Base-by-base conservation (phyloP, 2,113 vertebrate genomes). In the Siniperca knerii region DNA sequence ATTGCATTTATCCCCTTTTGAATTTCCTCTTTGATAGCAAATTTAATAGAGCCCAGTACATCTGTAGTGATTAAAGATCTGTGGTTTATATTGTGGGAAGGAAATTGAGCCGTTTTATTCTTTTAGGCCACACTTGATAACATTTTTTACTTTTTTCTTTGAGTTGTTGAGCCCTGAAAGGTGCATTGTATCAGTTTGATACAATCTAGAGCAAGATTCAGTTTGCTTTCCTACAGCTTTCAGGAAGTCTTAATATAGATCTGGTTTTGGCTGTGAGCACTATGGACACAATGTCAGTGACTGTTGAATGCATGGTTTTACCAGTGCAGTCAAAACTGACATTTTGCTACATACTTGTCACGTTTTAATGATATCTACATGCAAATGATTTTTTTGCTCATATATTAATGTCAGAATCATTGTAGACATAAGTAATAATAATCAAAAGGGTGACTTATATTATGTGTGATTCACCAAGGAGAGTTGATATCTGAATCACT, bases 211-310 rank as follows among this genome's bases (percentile, higher is more conserved):
- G 57, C 9, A 25, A 35, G 58, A 87, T 94, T 94, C 92, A 92
- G 94, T 89, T 86, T 74, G 69, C 67, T 76, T 85, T 84, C 18
- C 66, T 29, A 4, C 33, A 48, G 57, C 84, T 62, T 52, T 73
- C 91, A 91, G 91, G 89, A 94, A 94, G 91, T 93, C 87, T 86
- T 77, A 81, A 86, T 77, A 92, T 91, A 89, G 86, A 5, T 77
- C 46, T 89, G 75, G 75, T 82, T 86, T 80, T 70, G 62, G 18
- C 62, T 73, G 60, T 62, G 64, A 78, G 77, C 33, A 6, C 21
- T 37, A 40, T 60, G 54, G 75, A 78, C 81, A 55, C 75, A 78
- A 3, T 44, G 33, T 65, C 42, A 77, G 52, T 77, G 62, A 74
- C 76, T 79, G 91, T 89, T 88, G 21, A 82, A 60, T 82, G 37